Conservation (phyloP, 1,140 invertebrate species). For the Oreohelix idahoensis region DNA sequence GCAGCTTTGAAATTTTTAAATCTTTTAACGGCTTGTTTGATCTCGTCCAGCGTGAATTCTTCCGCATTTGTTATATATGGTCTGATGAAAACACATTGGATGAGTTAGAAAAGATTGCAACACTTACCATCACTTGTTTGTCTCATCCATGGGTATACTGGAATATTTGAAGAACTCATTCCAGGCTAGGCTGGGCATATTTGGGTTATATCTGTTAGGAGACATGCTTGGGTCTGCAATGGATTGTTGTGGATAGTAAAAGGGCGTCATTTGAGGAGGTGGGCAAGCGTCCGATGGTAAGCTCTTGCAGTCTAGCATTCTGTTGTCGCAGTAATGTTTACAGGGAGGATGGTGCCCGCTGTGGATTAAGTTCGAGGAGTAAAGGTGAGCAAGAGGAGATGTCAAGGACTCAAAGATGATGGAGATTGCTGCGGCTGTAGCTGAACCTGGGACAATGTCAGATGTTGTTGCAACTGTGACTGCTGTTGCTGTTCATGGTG, state of each 20-base stretch:
- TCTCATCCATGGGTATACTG: conserved; percentile 95
- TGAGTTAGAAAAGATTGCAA: background rate
- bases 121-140: conserved; percentile 57
- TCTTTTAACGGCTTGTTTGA: too few species aligned
- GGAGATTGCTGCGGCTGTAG: conserved; percentile 37
- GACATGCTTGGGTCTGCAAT: conserved; percentile 38
- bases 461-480: conserved; percentile 22
- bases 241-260: conserved; percentile 41
- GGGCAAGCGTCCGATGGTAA: conserved; percentile 30
- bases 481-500: conserved; percentile 31
- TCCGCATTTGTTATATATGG: too few species aligned
- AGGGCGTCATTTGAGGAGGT: conserved; percentile 26
- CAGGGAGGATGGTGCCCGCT: conserved; percentile 27
- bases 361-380: conserved; percentile 40
- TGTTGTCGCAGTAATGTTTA: conserved; percentile 26
- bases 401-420: conserved; percentile 26
- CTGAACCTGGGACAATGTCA: background rate
- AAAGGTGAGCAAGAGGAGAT: conserved; percentile 39
- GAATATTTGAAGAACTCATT: conserved; percentile 52
- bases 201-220: conserved; percentile 36
- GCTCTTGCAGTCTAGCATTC: conserved; percentile 41
- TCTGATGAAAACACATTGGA: too few species aligned
- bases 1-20: too few species aligned
- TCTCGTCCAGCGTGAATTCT: too few species aligned
- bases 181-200: conserved; percentile 34